Percentiles rank a stretch among this genome's conserved stretches.
Evolutionary conservation across 2,888 invertebrate species (phyloP).

Genomic region (Drosophila monieri): DNA sequence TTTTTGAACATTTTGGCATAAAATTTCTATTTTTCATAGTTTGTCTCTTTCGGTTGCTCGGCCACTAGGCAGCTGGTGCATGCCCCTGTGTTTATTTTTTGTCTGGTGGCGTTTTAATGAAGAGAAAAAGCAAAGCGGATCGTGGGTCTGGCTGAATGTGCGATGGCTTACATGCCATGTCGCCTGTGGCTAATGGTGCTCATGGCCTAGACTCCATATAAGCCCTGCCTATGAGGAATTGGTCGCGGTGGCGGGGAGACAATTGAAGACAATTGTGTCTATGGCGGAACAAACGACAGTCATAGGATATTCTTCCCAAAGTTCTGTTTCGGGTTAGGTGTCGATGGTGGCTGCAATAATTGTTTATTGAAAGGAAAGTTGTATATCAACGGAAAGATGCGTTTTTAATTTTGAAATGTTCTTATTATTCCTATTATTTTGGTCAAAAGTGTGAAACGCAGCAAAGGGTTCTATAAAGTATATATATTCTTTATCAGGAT

Average conservation of each 20-base stretch:
- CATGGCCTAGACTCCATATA: slow-evolving; percentile 45
- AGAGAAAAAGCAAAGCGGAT: slow-evolving; percentile 74
- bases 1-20: slow-evolving; percentile 71
- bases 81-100: slow-evolving; percentile 27
- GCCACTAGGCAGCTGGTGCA: background rate
- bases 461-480: no score
- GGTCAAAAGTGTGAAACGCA: no score
- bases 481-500: no score
- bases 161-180: slow-evolving; percentile 46
- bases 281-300: background rate
- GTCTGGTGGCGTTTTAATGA: slow-evolving; percentile 68
- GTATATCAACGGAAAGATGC: no score
- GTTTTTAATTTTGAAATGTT: no score
- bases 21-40: slow-evolving; percentile 54
- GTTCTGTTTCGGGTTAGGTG: no score
- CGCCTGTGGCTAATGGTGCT: slow-evolving; percentile 69
- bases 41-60: background rate
- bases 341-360: slow-evolving; percentile 67
- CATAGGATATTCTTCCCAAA: slow-evolving; percentile 3
- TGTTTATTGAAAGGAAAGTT: no score
- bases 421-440: no score
- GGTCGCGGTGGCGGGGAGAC: background rate
- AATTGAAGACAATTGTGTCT: background rate
- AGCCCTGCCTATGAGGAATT: slow-evolving; percentile 23
- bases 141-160: slow-evolving; percentile 45